These are phyloP conservation scores for Maniola jurtina DNA, from an alignment of 1,140 invertebrate species.

Conservation along the genomic window DNA sequence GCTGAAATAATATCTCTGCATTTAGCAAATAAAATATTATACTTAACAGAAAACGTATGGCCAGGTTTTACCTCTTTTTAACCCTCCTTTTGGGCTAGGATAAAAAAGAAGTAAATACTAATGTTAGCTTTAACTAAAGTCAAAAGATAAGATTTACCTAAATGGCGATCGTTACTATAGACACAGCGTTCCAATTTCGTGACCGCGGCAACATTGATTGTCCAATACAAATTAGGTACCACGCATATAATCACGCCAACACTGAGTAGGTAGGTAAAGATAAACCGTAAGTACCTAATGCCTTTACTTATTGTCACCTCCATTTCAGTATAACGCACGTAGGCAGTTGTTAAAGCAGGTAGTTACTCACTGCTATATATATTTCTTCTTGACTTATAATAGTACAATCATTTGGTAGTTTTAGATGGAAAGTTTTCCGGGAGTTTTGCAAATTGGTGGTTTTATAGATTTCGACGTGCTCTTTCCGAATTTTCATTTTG, in stretches of 20 bases:
- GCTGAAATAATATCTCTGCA: constrained; percentile 4
- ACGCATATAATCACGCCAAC: constrained; percentile 24
- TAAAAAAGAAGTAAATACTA: too few relatives aligned
- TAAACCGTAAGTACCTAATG: background rate
- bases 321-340: background rate
- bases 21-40: constrained; percentile 1
- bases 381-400: too few relatives aligned
- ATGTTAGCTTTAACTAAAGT: too few relatives aligned
- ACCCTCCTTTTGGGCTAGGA: too few relatives aligned
- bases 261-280: constrained; percentile 1
- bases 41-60: constrained; percentile 5
- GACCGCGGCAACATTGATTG: constrained; percentile 19
- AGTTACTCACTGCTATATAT: background rate
- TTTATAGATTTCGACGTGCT: too few relatives aligned
- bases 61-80: background rate
- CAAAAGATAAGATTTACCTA: too few relatives aligned
- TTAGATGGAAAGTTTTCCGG: too few relatives aligned
- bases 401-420: too few relatives aligned
- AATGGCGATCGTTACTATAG: background rate
- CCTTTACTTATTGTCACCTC: background rate
- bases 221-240: constrained; percentile 25
- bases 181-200: constrained; percentile 14
- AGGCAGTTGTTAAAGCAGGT: background rate
- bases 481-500: too few relatives aligned
- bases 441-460: too few relatives aligned